Conservation (phyloP, 2,797 vertebrate species). For the Falco berigora region DNA sequence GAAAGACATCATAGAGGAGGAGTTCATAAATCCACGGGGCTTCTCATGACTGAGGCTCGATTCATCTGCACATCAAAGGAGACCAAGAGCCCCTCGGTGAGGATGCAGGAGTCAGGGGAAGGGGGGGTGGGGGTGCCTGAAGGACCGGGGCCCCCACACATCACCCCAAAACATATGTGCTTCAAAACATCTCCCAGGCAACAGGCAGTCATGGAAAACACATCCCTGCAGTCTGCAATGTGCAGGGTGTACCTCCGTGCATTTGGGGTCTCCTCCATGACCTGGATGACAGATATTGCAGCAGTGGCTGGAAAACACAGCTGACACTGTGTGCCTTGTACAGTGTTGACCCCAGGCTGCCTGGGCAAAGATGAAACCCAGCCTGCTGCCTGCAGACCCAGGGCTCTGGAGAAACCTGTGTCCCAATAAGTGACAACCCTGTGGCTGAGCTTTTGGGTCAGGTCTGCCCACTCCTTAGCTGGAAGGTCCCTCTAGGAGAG, state of each 20-base stretch:
- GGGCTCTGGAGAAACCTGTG: not conserved
- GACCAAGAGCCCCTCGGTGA: not conserved
- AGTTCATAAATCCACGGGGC: conserved; percentile 50
- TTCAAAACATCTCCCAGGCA: rapidly evolving
- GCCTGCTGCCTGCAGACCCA: not conserved
- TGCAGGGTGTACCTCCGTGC: rapidly evolving
- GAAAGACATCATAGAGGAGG: conserved; percentile 57
- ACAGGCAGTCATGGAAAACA: not conserved
- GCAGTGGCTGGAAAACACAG: not conserved
- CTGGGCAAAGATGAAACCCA: not conserved
- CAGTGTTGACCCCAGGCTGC: not conserved
- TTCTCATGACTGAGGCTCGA: not conserved
- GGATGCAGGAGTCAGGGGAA: not conserved
- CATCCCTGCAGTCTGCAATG: not conserved
- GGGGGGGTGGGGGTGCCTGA: not conserved
- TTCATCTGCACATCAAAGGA: conserved; percentile 49
- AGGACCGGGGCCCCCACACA: rapidly evolving
- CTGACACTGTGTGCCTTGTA: not conserved
- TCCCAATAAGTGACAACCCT: rapidly evolving
- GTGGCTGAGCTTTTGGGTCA: not conserved
- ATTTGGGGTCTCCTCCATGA: not conserved
- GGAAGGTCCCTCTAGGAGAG: too few species aligned
- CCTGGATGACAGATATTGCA: rapidly evolving
- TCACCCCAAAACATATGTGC: not conserved
- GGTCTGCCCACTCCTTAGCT: not conserved